Conservation (phyloP, 2,888 invertebrate genomes). For the Carabus problematicus region DNA sequence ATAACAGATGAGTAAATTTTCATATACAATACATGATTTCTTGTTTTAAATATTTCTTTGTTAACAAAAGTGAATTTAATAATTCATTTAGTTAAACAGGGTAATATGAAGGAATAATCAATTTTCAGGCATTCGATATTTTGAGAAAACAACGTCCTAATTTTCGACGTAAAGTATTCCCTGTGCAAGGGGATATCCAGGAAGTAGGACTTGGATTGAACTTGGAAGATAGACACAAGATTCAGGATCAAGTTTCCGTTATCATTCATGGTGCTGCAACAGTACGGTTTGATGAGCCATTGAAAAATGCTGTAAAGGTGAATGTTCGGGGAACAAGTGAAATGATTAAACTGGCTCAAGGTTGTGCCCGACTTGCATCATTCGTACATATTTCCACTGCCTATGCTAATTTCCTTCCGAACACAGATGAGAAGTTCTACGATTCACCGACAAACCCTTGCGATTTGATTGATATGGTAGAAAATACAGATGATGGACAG, state of each 20-base stretch:
- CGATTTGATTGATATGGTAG: conserved; percentile 59
- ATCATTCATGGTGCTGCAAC: conserved; percentile 69
- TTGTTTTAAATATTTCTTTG: too few species aligned
- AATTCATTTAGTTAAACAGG: too few species aligned
- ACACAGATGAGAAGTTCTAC: conserved; percentile 63
- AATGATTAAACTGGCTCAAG: conserved; percentile 60
- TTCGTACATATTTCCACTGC: conserved; percentile 64
- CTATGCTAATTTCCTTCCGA: conserved; percentile 57
- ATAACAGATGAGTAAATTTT: too few species aligned
- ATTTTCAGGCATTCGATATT: conserved; percentile 9
- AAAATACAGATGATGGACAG: conserved; percentile 59
- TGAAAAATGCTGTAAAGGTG: conserved; percentile 64
- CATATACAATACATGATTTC: too few species aligned
- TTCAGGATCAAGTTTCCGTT: conserved; percentile 58
- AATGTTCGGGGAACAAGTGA: conserved; percentile 64
- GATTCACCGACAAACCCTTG: conserved; percentile 59
- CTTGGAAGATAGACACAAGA: conserved; percentile 53
- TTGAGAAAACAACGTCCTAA: conserved; percentile 22
- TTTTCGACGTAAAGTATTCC: conserved; percentile 18
- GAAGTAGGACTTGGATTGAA: conserved; percentile 49
- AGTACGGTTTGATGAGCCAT: conserved; percentile 65
- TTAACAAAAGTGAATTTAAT: too few species aligned
- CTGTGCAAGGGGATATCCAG: conserved; percentile 7
- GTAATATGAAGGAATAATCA: not conserved
- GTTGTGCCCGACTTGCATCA: conserved; percentile 44